phyloP scores from a whole-genome alignment of 2,797 vertebrate species.

The Euthynnus affinis region DNA sequence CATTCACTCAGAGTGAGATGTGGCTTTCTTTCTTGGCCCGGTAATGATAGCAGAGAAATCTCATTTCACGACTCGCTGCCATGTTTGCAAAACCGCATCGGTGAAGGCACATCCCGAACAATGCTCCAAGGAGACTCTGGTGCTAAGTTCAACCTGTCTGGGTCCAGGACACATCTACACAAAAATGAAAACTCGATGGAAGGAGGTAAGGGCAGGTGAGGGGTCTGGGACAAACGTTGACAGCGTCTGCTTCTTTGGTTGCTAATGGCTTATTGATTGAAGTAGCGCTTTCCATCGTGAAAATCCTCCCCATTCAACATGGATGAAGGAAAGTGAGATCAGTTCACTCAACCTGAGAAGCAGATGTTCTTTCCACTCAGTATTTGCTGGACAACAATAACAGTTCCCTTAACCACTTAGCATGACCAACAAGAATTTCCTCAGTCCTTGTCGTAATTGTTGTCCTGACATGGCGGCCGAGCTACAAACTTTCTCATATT shows the following conservation, averaged over 20 bases:
- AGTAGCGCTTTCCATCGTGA: slow-evolving; percentile 38
- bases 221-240: slow-evolving; percentile 69
- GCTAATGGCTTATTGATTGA: slow-evolving; percentile 87
- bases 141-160: slow-evolving; percentile 70
- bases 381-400: slow-evolving; percentile 60
- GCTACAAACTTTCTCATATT: no score
- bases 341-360: slow-evolving; percentile 60
- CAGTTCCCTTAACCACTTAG: slow-evolving; percentile 29
- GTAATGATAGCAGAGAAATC: slow-evolving; percentile 83
- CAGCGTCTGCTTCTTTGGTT: slow-evolving; percentile 75
- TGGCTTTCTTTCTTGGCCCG: slow-evolving; percentile 69
- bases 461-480: no score
- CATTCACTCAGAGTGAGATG: slow-evolving; percentile 76
- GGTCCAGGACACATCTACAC: slow-evolving; percentile 61
- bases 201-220: slow-evolving; percentile 39
- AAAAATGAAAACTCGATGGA: slow-evolving; percentile 63
- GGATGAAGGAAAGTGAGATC: slow-evolving; percentile 42
- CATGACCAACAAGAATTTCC: no score
- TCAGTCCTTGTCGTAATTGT: no score
- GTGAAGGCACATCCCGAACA: slow-evolving; percentile 65
- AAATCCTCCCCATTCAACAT: slow-evolving; percentile 47
- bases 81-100: slow-evolving; percentile 80
- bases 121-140: slow-evolving; percentile 48
- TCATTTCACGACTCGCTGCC: slow-evolving; percentile 86
- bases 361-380: slow-evolving; percentile 76